Conservation (phyloP, 64 coral and sea anemone genomes). For the Exaiptasia diaphana region DNA sequence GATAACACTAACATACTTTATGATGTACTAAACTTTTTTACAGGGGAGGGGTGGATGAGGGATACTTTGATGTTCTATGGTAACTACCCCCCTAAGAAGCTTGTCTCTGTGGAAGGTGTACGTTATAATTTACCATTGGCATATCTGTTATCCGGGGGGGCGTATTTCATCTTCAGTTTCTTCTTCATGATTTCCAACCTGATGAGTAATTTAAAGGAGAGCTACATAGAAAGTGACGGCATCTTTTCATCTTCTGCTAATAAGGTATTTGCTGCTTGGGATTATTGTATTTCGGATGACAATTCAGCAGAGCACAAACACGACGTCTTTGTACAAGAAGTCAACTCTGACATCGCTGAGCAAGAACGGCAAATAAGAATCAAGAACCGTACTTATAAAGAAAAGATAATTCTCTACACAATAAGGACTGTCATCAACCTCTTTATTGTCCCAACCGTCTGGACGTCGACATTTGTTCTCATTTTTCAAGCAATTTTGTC, state of each 20-base stretch:
- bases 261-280: slow-evolving; percentile 53
- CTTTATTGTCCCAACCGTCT: slow-evolving; percentile 67
- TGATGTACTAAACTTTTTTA: slow-evolving; percentile 65
- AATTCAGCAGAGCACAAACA: slow-evolving; percentile 33
- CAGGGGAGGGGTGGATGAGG: slow-evolving; percentile 82
- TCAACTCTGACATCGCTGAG: slow-evolving; percentile 51
- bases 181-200: slow-evolving; percentile 63
- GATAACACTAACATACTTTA: background rate
- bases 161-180: slow-evolving; percentile 57
- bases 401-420: slow-evolving; percentile 25
- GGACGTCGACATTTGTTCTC: slow-evolving; percentile 67
- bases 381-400: slow-evolving; percentile 13
- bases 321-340: slow-evolving; percentile 26
- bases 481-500: slow-evolving; percentile 47
- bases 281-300: slow-evolving; percentile 52
- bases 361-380: slow-evolving; percentile 22
- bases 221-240: slow-evolving; percentile 63
- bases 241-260: slow-evolving; percentile 49
- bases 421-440: slow-evolving; percentile 43
- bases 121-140: slow-evolving; percentile 66
- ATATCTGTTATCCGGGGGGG: slow-evolving; percentile 67
- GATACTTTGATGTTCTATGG: slow-evolving; percentile 86
- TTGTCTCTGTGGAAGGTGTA: slow-evolving; percentile 54
- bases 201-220: slow-evolving; percentile 39
- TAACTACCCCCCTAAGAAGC: slow-evolving; percentile 58